Base-by-base conservation (phyloP, 2,113 vertebrate species). In the Pseudorasbora parva region DNA sequence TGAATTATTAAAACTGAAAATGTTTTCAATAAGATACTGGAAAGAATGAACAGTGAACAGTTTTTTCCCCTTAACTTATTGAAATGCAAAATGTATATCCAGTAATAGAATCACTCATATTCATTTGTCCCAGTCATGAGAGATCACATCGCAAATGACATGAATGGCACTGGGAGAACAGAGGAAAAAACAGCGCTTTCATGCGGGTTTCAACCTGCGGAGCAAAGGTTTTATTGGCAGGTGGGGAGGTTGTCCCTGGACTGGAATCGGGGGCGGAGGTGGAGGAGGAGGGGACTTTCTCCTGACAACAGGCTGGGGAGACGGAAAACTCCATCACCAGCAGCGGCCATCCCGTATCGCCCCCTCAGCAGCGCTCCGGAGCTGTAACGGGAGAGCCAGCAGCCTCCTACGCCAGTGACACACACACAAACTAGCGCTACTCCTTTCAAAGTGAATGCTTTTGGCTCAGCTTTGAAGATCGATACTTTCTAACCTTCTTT, bases 281-380 rank as follows among this genome's bases (percentile, higher is more conserved):
- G 83, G 85, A 79, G 90, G 47, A 21, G 83, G 84, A 78, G 90
- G 68, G 89, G 88, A 86, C 86, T 81, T 89, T 90, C 89, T 89
- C 90, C 60, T 92, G 80, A 60, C 87, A 86, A 88, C 83, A 88
- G 74, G 82, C 89, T 75, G 80, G 2, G 37, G 80, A 88, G 89
- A 85, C 85, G 25, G 88, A 91, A 92, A 93, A 60, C 90, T 90
- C 88, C 88, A 80, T 90, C 49, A 8, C 88, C 0, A 2, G 88
- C 88, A 62, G 89, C 82, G 88, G 84, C 83, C 72, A 85, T 86
- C 81, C 87, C 3, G 47, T 66, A 78, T 91, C 81, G 57, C 84
- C 84, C 77, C 76, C 81, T 85, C 81, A 80, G 66, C 73, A 64
- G 57, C 73, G 82, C 54, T 72, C 78, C 21, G 12, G 30, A 78